phyloP scores from a whole-genome alignment of 2,113 vertebrate genomes.

The Oryzias melastigma region DNA sequence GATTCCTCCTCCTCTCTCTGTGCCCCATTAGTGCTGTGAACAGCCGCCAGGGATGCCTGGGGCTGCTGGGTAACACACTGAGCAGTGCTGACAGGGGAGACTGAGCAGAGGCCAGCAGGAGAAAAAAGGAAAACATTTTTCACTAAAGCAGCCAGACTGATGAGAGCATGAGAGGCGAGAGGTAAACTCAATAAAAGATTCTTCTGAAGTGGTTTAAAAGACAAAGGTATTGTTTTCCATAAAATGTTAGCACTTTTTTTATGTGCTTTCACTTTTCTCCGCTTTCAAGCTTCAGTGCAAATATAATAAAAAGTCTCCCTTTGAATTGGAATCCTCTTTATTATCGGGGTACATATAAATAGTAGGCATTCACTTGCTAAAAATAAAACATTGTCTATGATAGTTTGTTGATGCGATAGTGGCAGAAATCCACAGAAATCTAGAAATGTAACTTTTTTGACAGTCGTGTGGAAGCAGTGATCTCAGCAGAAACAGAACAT shows the following conservation, averaged over 20 bases:
- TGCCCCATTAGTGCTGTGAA: constrained; percentile 57
- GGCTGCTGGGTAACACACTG: constrained; percentile 48
- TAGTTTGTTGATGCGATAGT: too few species aligned
- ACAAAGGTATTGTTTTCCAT: too few species aligned
- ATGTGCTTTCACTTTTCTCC: not conserved
- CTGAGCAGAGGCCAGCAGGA: constrained; percentile 12
- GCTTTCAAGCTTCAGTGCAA: not conserved
- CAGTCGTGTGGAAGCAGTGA: too few species aligned
- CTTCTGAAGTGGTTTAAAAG: not conserved
- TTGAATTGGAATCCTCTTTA: not conserved
- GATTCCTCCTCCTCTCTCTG: constrained; percentile 16
- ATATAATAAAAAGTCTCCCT: not conserved
- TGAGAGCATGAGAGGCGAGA: constrained; percentile 8
- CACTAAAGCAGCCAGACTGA: constrained; percentile 6
- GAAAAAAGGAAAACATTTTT: constrained; percentile 5
- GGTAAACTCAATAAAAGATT: constrained; percentile 15
- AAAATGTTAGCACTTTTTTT: not conserved
- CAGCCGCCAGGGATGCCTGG: constrained; percentile 44
- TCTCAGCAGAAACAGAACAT: too few species aligned
- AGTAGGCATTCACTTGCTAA: too few species aligned
- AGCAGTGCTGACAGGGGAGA: constrained; percentile 40
- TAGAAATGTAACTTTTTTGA: too few species aligned
- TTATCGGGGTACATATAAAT: too few species aligned
- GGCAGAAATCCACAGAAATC: too few species aligned
- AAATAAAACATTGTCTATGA: too few species aligned